Conservation (phyloP, 2,888 invertebrate genomes). For the Diarsia dahlii region DNA sequence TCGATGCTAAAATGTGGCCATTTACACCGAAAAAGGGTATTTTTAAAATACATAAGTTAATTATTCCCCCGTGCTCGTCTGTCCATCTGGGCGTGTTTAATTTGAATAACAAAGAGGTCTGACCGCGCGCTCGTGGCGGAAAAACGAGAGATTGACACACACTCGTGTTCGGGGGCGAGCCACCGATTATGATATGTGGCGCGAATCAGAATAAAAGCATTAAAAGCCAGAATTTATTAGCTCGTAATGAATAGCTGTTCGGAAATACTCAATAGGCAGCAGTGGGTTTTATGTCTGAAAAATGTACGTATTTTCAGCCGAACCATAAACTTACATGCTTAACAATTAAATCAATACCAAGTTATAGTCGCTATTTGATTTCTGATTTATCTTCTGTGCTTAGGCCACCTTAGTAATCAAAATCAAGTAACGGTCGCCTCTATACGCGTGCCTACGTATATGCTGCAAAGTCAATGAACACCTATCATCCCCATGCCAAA, state of each 20-base stretch:
- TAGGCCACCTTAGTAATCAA: not conserved
- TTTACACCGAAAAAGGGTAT: constrained; percentile 51
- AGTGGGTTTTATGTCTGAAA: not conserved
- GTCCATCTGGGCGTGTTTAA: constrained; percentile 81
- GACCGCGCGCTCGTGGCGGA: constrained; percentile 77
- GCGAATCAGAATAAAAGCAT: constrained; percentile 61
- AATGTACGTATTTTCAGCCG: constrained; percentile 1
- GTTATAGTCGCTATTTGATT: not conserved
- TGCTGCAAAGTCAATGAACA: not conserved
- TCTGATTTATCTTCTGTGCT: not conserved
- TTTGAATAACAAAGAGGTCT: constrained; percentile 87
- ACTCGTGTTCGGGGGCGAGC: constrained; percentile 66
- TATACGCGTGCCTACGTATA: not conserved
- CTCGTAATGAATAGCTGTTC: constrained; percentile 44
- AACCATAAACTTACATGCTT: not conserved
- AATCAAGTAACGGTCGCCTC: not conserved
- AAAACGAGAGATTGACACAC: constrained; percentile 85
- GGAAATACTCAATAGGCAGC: constrained; percentile 16
- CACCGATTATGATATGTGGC: constrained; percentile 67
- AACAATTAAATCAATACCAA: not conserved
- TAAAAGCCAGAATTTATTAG: constrained; percentile 46
- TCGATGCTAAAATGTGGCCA: constrained; percentile 50
- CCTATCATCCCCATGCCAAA: not conserved
- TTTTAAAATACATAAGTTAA: constrained; percentile 81
- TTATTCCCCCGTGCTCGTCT: constrained; percentile 78